Evolutionary conservation across 2,113 vertebrate genomes (phyloP).

Genomic region (Serranochromis macrocephalus): DNA sequence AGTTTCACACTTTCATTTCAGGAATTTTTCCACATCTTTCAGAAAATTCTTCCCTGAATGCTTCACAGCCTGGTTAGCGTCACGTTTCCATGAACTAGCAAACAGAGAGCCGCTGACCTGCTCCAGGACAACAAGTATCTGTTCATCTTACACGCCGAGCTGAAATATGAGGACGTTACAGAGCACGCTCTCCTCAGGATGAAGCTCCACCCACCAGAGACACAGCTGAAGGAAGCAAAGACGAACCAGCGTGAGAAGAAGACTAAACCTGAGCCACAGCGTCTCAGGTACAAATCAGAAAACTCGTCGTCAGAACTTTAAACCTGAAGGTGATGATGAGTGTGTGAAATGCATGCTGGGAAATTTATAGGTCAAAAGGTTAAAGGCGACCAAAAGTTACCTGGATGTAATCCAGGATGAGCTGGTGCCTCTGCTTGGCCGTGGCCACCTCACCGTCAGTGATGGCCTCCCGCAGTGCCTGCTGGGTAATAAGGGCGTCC

Average conservation of each 20-base stretch:
- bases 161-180: neutral
- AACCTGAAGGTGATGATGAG: neutral
- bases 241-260: neutral
- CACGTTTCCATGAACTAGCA: neutral
- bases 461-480: conserved; percentile 93
- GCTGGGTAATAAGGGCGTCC: conserved; percentile 94
- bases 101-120: neutral
- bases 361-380: neutral
- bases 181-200: neutral
- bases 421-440: conserved; percentile 91
- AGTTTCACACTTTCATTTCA: neutral
- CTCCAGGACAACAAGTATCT: neutral
- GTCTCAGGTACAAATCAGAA: neutral
- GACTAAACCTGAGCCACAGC: neutral
- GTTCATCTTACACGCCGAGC: neutral
- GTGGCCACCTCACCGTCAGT: conserved; percentile 86
- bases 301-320: neutral
- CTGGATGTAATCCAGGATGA: conserved; percentile 91
- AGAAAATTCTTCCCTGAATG: neutral
- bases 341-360: neutral
- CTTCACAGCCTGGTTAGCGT: neutral
- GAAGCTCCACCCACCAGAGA: neutral
- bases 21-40: neutral
- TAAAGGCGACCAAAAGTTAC: conserved; percentile 51
- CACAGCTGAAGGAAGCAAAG: neutral